phyloP scores from a whole-genome alignment of 2,113 vertebrate genomes.

The Brachirus orientalis region DNA sequence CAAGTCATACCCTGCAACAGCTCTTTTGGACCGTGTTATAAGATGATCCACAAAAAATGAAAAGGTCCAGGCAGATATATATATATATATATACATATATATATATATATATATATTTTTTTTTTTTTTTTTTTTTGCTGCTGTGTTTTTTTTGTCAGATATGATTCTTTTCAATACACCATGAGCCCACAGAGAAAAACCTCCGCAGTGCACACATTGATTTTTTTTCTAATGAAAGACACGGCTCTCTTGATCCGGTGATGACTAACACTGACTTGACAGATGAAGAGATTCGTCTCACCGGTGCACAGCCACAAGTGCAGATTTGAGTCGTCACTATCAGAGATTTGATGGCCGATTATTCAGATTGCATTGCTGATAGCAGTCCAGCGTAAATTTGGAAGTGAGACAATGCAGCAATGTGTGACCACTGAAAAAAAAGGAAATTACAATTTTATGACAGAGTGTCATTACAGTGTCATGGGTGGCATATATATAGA shows the following conservation, averaged over 20 bases:
- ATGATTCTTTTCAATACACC: slow-evolving; percentile 45
- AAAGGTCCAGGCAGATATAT: slow-evolving; percentile 28
- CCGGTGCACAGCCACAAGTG: slow-evolving; percentile 8
- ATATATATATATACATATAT: no score
- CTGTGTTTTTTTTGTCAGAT: slow-evolving; percentile 63
- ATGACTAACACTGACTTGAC: slow-evolving; percentile 70
- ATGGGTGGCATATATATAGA: no score
- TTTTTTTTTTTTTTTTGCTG: no score
- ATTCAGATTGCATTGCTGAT: slow-evolving; percentile 42
- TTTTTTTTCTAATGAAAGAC: slow-evolving; percentile 73
- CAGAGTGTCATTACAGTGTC: slow-evolving; percentile 44
- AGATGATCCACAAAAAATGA: slow-evolving; percentile 38
- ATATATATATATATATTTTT: no score
- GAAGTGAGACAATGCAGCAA: slow-evolving; percentile 45
- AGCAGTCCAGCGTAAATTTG: slow-evolving; percentile 54
- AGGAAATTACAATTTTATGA: slow-evolving; percentile 40
- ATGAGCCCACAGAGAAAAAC: slow-evolving; percentile 66
- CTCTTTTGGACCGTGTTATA: slow-evolving; percentile 23
- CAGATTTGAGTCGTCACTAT: slow-evolving; percentile 44
- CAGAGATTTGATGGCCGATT: slow-evolving; percentile 50
- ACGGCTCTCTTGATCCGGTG: slow-evolving; percentile 38
- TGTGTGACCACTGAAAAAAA: slow-evolving; percentile 14
- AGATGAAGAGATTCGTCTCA: slow-evolving; percentile 57
- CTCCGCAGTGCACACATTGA: slow-evolving; percentile 63
- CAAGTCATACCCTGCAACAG: slow-evolving; percentile 25